A percentile compares a stretch with the other conserved stretches of the same genome.
phyloP scores from a whole-genome alignment of 2,888 invertebrate genomes.

The Drosophila nigritarsus region DNA sequence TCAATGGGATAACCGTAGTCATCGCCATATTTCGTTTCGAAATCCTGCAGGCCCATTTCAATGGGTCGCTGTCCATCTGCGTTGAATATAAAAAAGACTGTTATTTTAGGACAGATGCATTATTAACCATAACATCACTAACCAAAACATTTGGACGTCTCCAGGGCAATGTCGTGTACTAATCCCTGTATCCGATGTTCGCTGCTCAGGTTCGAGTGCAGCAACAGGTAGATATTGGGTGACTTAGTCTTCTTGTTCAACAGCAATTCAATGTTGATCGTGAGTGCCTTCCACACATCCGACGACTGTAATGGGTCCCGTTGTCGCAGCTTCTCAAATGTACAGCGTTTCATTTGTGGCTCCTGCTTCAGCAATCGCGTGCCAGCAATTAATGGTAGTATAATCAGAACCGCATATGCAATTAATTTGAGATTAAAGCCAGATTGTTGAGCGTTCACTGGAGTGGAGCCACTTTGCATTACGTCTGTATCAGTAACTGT shows the following conservation, averaged over 20 bases:
- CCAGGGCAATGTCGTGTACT: constrained; percentile 67
- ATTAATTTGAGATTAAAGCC: constrained; percentile 4
- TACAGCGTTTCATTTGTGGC: constrained; percentile 56
- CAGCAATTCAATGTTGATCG: constrained; percentile 67
- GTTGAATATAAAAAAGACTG: background rate
- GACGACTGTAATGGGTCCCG: constrained; percentile 56
- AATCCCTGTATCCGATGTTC: constrained; percentile 38
- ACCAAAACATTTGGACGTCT: constrained; percentile 80
- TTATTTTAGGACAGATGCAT: background rate
- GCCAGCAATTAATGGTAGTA: constrained; percentile 11
- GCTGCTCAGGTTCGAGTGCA: constrained; percentile 50
- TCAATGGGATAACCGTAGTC: constrained; percentile 81
- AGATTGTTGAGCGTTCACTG: background rate
- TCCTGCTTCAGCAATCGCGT: background rate
- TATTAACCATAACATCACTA: constrained; percentile 2
- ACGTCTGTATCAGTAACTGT: background rate
- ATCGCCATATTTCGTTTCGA: constrained; percentile 51
- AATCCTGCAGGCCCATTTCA: constrained; percentile 67
- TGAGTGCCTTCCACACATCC: constrained; percentile 66
- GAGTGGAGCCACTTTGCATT: background rate
- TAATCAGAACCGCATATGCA: background rate
- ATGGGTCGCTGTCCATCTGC: constrained; percentile 61
- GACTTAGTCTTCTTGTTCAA: constrained; percentile 61
- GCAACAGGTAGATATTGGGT: constrained; percentile 78
- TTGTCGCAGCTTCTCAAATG: constrained; percentile 51